phyloP scores from a whole-genome alignment of 2,113 vertebrate genomes.

The Oenanthe oenanthe region DNA sequence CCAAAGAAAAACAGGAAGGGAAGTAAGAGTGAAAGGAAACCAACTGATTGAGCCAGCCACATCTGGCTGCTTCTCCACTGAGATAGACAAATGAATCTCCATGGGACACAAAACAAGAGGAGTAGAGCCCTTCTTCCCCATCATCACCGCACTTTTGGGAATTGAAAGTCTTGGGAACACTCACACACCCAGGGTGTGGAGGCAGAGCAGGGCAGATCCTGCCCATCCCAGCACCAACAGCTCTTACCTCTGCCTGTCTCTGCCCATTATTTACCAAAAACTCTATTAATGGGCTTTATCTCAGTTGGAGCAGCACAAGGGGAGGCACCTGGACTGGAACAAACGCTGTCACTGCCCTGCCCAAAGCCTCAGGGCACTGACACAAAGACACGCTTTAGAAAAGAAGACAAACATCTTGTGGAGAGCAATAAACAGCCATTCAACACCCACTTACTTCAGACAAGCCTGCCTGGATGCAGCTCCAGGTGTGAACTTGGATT shows the following conservation, averaged over 20 bases:
- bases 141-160: accelerated
- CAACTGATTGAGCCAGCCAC: background rate
- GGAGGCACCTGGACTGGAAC: background rate
- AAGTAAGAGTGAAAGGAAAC: background rate
- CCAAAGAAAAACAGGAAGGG: background rate
- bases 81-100: background rate
- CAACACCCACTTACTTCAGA: background rate
- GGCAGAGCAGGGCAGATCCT: background rate
- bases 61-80: background rate
- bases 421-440: background rate
- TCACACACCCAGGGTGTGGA: accelerated
- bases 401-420: background rate
- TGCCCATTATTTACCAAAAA: background rate
- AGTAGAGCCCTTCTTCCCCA: background rate
- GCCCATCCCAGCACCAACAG: background rate
- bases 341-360: background rate
- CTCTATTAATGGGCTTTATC: background rate
- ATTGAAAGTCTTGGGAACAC: background rate
- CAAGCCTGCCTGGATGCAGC: background rate
- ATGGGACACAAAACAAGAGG: background rate
- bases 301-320: background rate
- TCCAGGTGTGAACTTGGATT: background rate
- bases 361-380: background rate
- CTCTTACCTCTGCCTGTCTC: background rate
- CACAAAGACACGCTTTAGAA: background rate